Conservation (phyloP, 2,113 vertebrate genomes). For the Columba livia region DNA sequence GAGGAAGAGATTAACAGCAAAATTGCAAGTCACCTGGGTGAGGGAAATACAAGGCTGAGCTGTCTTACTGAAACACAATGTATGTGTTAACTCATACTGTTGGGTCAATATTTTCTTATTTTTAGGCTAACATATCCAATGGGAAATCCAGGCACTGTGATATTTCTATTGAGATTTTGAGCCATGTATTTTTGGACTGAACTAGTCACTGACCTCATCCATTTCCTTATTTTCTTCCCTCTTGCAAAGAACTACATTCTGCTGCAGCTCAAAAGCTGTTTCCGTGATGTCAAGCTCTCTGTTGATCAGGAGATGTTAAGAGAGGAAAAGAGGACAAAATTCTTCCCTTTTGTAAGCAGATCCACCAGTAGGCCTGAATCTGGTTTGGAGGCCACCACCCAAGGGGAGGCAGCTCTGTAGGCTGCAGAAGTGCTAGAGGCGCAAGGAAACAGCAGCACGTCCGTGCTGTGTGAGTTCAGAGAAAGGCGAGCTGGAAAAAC, state of each 20-base stretch:
- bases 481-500: not conserved
- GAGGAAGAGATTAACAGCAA: not conserved
- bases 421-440: not conserved
- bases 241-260: conserved; percentile 1
- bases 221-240: conserved; percentile 6
- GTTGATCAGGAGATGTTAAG: not conserved
- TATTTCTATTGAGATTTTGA: not conserved
- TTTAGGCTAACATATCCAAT: not conserved
- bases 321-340: not conserved
- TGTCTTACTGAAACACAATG: not conserved
- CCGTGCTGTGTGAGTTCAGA: not conserved
- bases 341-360: not conserved
- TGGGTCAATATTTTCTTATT: not conserved
- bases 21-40: not conserved
- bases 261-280: not conserved
- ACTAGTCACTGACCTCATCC: not conserved
- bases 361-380: not conserved
- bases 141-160: not conserved
- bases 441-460: not conserved
- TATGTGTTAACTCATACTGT: not conserved
- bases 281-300: not conserved
- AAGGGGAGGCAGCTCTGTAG: not conserved
- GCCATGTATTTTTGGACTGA: not conserved
- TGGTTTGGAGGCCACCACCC: not conserved
- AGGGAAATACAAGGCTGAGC: not conserved